These are phyloP conservation scores for Drosophila kuntzei DNA, from an alignment of 2,888 invertebrate genomes.

Conservation along the genomic window DNA sequence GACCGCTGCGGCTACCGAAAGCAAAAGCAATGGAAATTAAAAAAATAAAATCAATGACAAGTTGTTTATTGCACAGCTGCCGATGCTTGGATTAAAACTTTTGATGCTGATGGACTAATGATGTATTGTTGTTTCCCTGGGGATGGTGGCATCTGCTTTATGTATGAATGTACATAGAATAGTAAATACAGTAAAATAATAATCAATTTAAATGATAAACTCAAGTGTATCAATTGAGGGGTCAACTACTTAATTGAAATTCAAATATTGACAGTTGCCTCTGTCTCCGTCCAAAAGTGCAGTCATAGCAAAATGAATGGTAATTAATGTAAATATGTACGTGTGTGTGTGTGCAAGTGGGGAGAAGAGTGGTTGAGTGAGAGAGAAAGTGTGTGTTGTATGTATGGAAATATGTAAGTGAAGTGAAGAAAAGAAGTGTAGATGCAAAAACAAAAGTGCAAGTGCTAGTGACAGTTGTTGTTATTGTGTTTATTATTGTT, in stretches of 20 bases:
- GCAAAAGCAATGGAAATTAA: conserved; percentile 8
- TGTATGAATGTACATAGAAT: conserved; percentile 16
- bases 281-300: conserved; percentile 28
- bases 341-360: background rate
- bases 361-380: conserved; percentile 10
- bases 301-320: conserved; percentile 43
- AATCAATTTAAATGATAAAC: conserved; percentile 45
- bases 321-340: conserved; percentile 41
- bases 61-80: conserved; percentile 26
- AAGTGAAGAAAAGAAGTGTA: conserved; percentile 3
- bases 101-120: conserved; percentile 40
- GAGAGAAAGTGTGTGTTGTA: conserved; percentile 36
- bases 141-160: conserved; percentile 35
- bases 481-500: conserved; percentile 17
- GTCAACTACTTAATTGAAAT: conserved; percentile 31
- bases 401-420: too few relatives aligned
- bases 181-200: conserved; percentile 49
- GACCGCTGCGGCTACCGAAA: conserved; percentile 25
- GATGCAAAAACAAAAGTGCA: conserved; percentile 45
- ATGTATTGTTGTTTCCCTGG: conserved; percentile 31
- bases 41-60: conserved; percentile 12
- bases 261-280: conserved; percentile 27
- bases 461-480: conserved; percentile 27
- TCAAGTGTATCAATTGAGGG: conserved; percentile 28
- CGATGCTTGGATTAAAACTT: conserved; percentile 13